Base-by-base conservation (phyloP, 2,888 invertebrate species). In the Leuctra nigra region DNA sequence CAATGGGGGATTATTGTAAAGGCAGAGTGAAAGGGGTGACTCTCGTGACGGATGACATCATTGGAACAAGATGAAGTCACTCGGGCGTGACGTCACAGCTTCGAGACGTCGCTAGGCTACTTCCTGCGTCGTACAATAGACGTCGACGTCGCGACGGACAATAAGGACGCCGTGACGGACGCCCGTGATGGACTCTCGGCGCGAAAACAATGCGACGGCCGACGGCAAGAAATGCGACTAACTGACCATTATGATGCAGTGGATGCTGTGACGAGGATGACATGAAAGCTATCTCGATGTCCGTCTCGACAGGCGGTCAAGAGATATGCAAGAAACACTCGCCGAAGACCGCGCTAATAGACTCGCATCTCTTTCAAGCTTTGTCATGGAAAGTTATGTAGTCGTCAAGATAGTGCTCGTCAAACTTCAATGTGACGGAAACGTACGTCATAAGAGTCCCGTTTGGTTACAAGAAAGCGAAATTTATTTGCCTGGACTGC, bases 1-100 rank as follows among this genome's bases (percentile, higher is more conserved):
- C 14, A 46, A 48, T 48, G 56, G 16, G n/a, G 39, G 38, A 44
- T 44, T 44, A 44, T 35, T 50, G 59, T 33, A 47, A 50, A 35
- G 54, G 57, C 46, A 29, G 29, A 33, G 14, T 39, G 44, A 39
- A 59, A 56, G 54, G 50, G 57, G 54, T 54, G 58, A 53, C 52
- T 33, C 50, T 50, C 50, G 54, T 59, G 59, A 59, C 59, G 59
- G 59, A 59, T 59, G 59, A 57, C 59, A 59, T 59, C 57, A 54
- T 54, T 53, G 56, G 56, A 69, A 71, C 69, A 69, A 72, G 73
- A 72, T 71, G 72, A 72, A 75, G 71, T 73, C 74, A 72, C 70
- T 72, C 72, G 73, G 67, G 73, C 74, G 74, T 72, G 73, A 74
- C 75, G 75, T 75, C 74, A 74, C 73, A 73, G 72, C 56, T 57